Evolutionary conservation across 2,888 invertebrate species (phyloP).

Genomic region (Cheilosia grossa): DNA sequence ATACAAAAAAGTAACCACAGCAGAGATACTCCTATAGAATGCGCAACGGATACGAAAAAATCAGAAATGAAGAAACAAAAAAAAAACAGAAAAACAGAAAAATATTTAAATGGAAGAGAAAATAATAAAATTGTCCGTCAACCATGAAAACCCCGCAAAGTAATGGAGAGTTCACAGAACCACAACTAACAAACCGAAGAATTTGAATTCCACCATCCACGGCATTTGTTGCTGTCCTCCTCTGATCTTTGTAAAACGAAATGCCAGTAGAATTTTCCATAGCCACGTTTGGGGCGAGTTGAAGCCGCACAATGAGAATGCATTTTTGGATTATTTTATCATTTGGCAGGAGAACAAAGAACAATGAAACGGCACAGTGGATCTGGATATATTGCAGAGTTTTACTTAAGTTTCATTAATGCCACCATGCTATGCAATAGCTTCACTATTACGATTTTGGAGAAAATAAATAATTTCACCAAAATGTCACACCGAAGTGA

Average conservation of each 20-base stretch:
- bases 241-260: background rate
- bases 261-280: background rate
- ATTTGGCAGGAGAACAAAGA: slow-evolving; percentile 30
- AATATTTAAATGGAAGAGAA: background rate
- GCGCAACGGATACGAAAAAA: slow-evolving; percentile 14
- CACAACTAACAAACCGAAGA: slow-evolving; percentile 44
- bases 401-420: slow-evolving; percentile 9
- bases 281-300: slow-evolving; percentile 16
- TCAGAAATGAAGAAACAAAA: slow-evolving; percentile 11
- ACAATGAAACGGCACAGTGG: background rate
- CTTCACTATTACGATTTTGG: slow-evolving; percentile 2
- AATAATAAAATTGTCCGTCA: slow-evolving; percentile 61
- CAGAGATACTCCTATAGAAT: background rate
- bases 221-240: background rate
- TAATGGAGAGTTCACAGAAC: slow-evolving; percentile 52
- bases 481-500: no score
- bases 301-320: slow-evolving; percentile 16
- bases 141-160: slow-evolving; percentile 59
- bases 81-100: slow-evolving; percentile 14
- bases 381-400: background rate
- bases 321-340: slow-evolving; percentile 50
- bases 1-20: slow-evolving; percentile 25
- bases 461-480: no score
- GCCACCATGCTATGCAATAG: slow-evolving; percentile 19
- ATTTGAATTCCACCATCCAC: slow-evolving; percentile 33